phyloP scores from a whole-genome alignment of 2,113 vertebrate species.

The Athene noctua region DNA sequence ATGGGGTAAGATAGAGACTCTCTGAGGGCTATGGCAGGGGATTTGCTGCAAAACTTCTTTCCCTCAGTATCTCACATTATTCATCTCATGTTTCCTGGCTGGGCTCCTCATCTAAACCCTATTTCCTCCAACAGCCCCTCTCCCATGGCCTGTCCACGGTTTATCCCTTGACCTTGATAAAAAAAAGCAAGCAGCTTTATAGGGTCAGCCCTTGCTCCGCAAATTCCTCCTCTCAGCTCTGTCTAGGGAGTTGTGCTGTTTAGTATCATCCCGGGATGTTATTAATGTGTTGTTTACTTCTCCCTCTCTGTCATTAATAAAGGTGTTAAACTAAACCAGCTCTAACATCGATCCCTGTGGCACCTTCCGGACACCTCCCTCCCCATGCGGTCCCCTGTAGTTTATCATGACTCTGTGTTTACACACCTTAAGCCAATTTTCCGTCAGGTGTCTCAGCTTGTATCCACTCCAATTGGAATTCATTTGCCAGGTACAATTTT shows the following conservation, averaged over 20 bases:
- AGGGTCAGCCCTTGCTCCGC: not conserved
- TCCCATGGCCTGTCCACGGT: no score
- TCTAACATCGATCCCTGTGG: constrained; percentile 34
- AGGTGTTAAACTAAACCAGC: constrained; percentile 50
- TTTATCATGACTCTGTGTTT: constrained; percentile 53
- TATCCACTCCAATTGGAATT: constrained; percentile 27
- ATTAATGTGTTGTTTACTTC: constrained; percentile 68
- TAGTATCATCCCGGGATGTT: not conserved
- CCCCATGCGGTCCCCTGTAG: not conserved
- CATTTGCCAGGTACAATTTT: constrained; percentile 23
- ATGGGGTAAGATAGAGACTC: rapidly evolving
- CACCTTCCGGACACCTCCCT: constrained; percentile 19
- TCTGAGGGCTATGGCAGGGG: rapidly evolving
- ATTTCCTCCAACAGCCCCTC: not conserved
- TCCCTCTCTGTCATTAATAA: constrained; percentile 54
- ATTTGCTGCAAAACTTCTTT: not conserved
- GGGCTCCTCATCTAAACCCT: not conserved
- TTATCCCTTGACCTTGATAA: not conserved
- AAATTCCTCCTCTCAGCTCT: not conserved
- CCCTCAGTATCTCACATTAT: not conserved
- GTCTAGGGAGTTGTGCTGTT: not conserved
- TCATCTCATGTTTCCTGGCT: not conserved
- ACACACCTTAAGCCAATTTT: constrained; percentile 34
- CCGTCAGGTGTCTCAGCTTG: not conserved
- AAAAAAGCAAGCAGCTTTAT: not conserved